phyloP scores from a whole-genome alignment of 2,888 invertebrate species.

The Temnothorax ravouxi region DNA sequence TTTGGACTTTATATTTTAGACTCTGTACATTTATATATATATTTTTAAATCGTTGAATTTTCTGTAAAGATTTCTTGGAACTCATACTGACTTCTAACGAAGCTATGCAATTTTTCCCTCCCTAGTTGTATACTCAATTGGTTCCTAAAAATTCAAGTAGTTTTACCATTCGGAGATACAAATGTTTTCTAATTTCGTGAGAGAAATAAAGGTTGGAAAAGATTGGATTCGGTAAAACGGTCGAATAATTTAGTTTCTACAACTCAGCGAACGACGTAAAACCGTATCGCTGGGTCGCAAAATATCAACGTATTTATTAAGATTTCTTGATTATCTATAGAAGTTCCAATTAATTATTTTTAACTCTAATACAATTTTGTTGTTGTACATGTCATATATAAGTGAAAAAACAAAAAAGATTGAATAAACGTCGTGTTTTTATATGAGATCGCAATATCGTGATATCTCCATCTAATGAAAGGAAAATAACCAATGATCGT shows the following conservation, averaged over 20 bases:
- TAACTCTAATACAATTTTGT: neutral
- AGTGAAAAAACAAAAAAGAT: neutral
- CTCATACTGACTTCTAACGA: conserved; percentile 43
- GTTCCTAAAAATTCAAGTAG: neutral
- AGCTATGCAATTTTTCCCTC: conserved; percentile 71
- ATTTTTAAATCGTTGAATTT: conserved; percentile 22
- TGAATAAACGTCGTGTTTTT: neutral
- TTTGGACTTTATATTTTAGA: too few relatives aligned
- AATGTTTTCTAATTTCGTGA: neutral
- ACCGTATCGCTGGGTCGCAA: conserved; percentile 37
- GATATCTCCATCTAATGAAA: conserved; percentile 56
- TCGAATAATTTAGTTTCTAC: conserved; percentile 69
- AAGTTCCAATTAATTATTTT: neutral
- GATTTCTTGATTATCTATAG: neutral
- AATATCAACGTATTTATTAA: conserved; percentile 32
- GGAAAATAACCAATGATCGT: conserved; percentile 61
- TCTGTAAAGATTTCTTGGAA: conserved; percentile 9
- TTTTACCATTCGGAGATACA: neutral
- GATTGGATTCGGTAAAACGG: conserved; percentile 67
- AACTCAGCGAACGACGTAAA: conserved; percentile 1
- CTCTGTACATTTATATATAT: neutral
- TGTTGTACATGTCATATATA: neutral
- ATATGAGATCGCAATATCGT: neutral
- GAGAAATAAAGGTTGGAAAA: conserved; percentile 12
- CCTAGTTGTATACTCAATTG: conserved; percentile 71